Evolutionary conservation across 1,140 invertebrate genomes (phyloP).

Genomic region (Bactericera cockerelli): DNA sequence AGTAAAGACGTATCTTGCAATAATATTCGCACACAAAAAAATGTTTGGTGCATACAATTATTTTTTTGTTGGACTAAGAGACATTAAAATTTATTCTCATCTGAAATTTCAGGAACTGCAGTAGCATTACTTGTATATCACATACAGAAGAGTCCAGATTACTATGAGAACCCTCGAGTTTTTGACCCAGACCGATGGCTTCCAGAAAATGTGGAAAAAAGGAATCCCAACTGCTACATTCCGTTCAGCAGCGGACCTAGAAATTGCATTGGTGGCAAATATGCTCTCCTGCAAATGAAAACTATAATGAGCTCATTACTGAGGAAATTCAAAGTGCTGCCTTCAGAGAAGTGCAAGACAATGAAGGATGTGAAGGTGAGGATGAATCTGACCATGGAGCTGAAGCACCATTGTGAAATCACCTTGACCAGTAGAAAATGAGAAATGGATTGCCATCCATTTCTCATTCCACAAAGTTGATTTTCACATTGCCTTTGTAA

Average conservation of each 20-base stretch:
- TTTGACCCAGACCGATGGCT: conserved; percentile 50
- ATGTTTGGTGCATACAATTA: too few relatives aligned
- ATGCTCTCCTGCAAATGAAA: conserved; percentile 8
- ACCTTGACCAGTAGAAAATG: background rate
- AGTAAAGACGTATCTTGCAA: too few relatives aligned
- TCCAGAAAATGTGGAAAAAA: conserved; percentile 32
- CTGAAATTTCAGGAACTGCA: conserved; percentile 25
- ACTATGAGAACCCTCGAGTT: conserved; percentile 40
- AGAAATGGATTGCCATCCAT: too few relatives aligned
- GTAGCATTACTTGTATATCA: conserved; percentile 26
- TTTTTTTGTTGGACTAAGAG: too few relatives aligned
- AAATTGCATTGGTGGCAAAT: conserved; percentile 37
- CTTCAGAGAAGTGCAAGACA: conserved; percentile 7
- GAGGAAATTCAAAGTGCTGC: conserved; percentile 19
- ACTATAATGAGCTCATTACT: conserved; percentile 31
- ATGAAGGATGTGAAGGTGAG: background rate
- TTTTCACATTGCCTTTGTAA: too few relatives aligned
- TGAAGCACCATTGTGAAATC: background rate
- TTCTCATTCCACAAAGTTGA: too few relatives aligned
- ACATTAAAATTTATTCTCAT: too few relatives aligned
- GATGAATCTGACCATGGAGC: background rate
- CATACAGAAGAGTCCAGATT: conserved; percentile 37
- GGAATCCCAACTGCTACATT: conserved; percentile 34
- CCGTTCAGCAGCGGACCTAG: conserved; percentile 43
- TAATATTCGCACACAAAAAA: too few relatives aligned